Base-by-base conservation (phyloP, 2,888 invertebrate genomes). In the Lasioglossum marginatum region DNA sequence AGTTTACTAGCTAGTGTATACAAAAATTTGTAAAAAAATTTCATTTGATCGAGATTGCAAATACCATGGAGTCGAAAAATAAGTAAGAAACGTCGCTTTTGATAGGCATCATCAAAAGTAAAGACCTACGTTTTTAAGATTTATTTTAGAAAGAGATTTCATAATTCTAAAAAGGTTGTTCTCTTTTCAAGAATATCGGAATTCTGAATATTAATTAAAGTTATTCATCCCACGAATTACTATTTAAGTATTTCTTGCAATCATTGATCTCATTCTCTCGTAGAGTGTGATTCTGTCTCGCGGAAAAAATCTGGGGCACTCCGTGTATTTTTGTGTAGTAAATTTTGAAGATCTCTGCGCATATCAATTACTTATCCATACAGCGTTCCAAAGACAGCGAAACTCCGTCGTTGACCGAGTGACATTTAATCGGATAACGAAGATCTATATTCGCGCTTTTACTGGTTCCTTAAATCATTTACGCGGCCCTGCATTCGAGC, bases 381-480 rank as follows among this genome's bases (percentile, higher is more conserved):
- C n/a, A n/a, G n/a, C n/a, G 48, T 70, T 14, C 48, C n/a, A 74
- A 63, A 66, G 48, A 43, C 66, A 82, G 63, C 81, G 79, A 78
- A 73, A 77, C 74, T 79, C 76, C 77, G 84, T 52, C 82, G 81
- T 77, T 92, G 92, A 92, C 93, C 93, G 91, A 92, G 87, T 93
- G 92, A 92, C 92, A 92, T 93, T 93, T 93, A 82, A 80, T 77
- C 82, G 82, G 86, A 81, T 79, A 90, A 83, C 88, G 72, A 60
- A 83, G 63, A 85, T 88, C 87, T 86, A 90, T 88, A 89, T 88
- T 79, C 75, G 79, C 66, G 73, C 79, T 85, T 87, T 88, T 83
- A 85, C 77, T 79, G 73, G 75, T 43, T 75, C 37, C 43, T 78
- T 90, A 77, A 86, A 91, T 88, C 86, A 88, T 89, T 90, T 84